Conservation (phyloP, 2,888 invertebrate species). For the Coronaproctus castanopsis region DNA sequence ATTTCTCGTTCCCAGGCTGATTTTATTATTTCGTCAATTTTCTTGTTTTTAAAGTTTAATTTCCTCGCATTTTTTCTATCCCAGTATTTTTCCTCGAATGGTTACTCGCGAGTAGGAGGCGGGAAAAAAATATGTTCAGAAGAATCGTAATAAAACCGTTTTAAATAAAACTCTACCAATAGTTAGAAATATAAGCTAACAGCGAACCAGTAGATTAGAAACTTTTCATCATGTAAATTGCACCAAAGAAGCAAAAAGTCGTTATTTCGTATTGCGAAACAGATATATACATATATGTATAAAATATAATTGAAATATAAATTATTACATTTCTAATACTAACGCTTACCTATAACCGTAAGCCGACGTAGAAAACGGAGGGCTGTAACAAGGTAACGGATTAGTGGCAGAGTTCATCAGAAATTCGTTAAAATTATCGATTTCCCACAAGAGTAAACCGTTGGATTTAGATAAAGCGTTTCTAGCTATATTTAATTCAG, state of each 20-base stretch:
- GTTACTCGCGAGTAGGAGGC: too few species aligned
- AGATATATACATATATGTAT: background rate
- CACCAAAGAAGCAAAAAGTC: background rate
- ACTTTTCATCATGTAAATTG: too few species aligned
- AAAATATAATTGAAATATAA: background rate
- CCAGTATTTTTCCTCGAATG: too few species aligned
- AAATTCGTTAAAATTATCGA: slow-evolving; percentile 1
- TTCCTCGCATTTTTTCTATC: too few species aligned
- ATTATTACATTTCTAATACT: background rate
- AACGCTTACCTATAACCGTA: slow-evolving; percentile 5
- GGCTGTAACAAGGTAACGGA: slow-evolving; percentile 3
- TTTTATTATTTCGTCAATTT: too few species aligned
- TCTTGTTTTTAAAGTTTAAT: too few species aligned
- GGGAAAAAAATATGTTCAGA: too few species aligned
- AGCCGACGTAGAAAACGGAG: slow-evolving; percentile 7
- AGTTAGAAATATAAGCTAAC: too few species aligned
- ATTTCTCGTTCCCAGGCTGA: too few species aligned
- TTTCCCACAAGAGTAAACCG: slow-evolving; percentile 8
- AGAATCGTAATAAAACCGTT: too few species aligned
- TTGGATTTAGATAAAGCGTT: background rate
- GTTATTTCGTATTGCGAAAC: background rate
- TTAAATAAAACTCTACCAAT: too few species aligned
- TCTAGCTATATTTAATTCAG: background rate
- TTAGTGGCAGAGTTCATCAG: background rate
- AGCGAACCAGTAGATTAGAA: too few species aligned